Evolutionary conservation across 2,888 invertebrate species (phyloP).

Genomic region (Cepaea hortensis): DNA sequence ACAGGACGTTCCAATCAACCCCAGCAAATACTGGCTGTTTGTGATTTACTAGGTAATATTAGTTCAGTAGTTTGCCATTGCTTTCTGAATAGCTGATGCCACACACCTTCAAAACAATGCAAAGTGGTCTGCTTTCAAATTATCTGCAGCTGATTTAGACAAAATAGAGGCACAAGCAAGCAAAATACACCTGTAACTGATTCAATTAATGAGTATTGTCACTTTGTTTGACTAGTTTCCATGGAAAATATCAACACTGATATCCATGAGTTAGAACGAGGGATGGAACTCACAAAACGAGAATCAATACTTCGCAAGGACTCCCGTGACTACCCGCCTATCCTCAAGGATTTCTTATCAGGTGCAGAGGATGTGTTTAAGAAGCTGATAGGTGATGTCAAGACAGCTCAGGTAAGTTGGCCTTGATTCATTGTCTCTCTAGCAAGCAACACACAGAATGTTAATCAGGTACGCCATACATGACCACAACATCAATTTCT

Average conservation of each 20-base stretch:
- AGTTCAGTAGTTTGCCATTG: no score
- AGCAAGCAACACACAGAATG: background rate
- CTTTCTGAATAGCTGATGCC: no score
- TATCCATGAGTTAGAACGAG: slow-evolving; percentile 94
- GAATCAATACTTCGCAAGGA: slow-evolving; percentile 85
- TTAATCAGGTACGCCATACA: background rate
- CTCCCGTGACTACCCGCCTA: slow-evolving; percentile 74
- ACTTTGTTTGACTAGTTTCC: slow-evolving; percentile 82
- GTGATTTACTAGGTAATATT: no score
- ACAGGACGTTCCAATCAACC: no score
- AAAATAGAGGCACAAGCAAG: background rate
- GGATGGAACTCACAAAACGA: slow-evolving; percentile 94
- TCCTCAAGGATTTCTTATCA: slow-evolving; percentile 86
- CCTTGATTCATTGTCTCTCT: background rate
- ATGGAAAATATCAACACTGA: slow-evolving; percentile 95
- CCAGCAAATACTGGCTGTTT: no score
- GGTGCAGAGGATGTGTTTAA: slow-evolving; percentile 90
- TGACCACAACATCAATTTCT: background rate
- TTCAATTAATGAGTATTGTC: background rate
- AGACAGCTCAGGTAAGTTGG: slow-evolving; percentile 81
- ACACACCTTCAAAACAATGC: no score
- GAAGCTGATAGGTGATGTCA: slow-evolving; percentile 85
- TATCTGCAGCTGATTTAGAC: no score
- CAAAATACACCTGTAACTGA: background rate
- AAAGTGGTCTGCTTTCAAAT: no score